Conservation (phyloP, 2,113 vertebrate species). For the Scatophagus argus region DNA sequence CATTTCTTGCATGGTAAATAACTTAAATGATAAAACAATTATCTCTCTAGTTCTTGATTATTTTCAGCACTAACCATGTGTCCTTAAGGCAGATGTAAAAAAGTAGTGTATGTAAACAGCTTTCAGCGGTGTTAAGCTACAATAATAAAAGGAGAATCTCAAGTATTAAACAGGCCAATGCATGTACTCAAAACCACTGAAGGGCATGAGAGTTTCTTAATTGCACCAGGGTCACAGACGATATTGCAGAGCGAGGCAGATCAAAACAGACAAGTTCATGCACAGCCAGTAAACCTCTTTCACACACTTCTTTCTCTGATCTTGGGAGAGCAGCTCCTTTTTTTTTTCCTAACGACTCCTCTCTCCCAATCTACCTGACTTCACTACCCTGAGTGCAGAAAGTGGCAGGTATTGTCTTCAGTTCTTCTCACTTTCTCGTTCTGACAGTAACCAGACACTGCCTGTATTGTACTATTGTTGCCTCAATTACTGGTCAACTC, state of each 20-base stretch:
- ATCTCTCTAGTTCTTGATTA: not conserved
- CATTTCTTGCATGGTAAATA: not conserved
- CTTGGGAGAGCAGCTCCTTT: slow-evolving; percentile 9
- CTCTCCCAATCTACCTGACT: slow-evolving; percentile 43
- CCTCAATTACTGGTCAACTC: slow-evolving; percentile 64
- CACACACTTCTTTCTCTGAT: slow-evolving; percentile 23
- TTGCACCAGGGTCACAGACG: slow-evolving; percentile 27
- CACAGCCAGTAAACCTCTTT: slow-evolving; percentile 31
- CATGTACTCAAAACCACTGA: slow-evolving; percentile 41
- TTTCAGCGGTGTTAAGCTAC: slow-evolving; percentile 30
- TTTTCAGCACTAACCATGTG: not conserved
- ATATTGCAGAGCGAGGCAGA: slow-evolving; percentile 9
- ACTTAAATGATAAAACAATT: not conserved
- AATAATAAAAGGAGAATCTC: slow-evolving; percentile 28
- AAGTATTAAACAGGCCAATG: slow-evolving; percentile 34
- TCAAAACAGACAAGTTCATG: slow-evolving; percentile 57
- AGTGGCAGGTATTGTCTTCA: slow-evolving; percentile 70
- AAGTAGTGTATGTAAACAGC: slow-evolving; percentile 3
- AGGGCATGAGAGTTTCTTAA: slow-evolving; percentile 40
- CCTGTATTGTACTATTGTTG: slow-evolving; percentile 73
- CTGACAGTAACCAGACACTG: slow-evolving; percentile 72
- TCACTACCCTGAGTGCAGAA: slow-evolving; percentile 54
- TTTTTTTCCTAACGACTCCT: not conserved
- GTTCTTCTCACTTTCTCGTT: slow-evolving; percentile 70
- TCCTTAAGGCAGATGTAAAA: not conserved